Evolutionary conservation across 1,140 invertebrate genomes (phyloP), one percentile per base, ranked within the genome.

Genomic region (Tetragonula clypearis): DNA sequence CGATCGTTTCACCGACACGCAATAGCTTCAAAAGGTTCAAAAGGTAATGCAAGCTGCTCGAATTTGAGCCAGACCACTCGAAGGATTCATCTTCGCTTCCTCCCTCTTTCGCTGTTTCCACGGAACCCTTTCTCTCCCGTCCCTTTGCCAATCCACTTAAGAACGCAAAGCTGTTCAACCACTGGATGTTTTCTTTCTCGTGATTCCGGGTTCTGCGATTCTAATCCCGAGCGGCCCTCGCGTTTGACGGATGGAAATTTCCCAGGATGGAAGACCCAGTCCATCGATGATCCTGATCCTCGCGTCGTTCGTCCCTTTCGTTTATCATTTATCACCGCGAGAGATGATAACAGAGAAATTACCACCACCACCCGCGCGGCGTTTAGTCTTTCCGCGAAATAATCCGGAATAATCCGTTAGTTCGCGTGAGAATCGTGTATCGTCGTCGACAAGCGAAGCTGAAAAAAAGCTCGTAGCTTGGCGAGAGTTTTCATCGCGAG

Each of bases 11-110:
- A 75, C 9, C 84, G 55, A n/a, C 49, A n/a, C n/a, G 65, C 78
- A 68, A 69, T 56, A 41, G 84, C 78, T 49, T 85, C 71, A 85
- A 85, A 85, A 85, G 84, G 69, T 58, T 85, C 84, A 81, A 85
- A 85, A 85, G 84, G 84, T 81, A 85, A 81, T 85, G 84, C 82
- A 73, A 60, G 56, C 83, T 66, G 69, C 78, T 65, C 83, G 79
- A 85, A 85, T 85, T 80, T 75, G 69, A 80, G 79, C 78, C 84
- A 80, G 79, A 85, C 78, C 71, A 80, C 84, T 85, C 78, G 69
- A 85, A 85, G 79, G 84, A 85, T 85, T 85, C 79, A 79, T 84
- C 77, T 62, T 79, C 68, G 41, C 77, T 71, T 55, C 35, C 56
- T 71, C 58, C 78, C 79, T 72, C 53, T 81, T 58, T 30, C 78